Evolutionary conservation across 1,140 invertebrate species (phyloP), one percentile per base, ranked within the genome.

Genomic region (Tribolium castaneum): DNA sequence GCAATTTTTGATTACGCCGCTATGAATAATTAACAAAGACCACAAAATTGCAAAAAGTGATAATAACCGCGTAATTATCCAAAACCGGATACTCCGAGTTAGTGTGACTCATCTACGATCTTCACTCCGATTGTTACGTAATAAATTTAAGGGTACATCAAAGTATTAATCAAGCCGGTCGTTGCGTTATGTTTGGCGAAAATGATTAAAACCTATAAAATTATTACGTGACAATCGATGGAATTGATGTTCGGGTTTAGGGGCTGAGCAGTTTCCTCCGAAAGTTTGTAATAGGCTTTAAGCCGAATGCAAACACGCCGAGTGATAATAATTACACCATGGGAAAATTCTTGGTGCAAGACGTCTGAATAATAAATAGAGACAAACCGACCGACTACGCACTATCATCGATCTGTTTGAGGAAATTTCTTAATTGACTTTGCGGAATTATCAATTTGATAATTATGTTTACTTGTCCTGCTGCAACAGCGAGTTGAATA

Each of bases 361-460:
- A 30, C 25, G 2, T n/a, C 16, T 19, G 25, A 30, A 30, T 30
- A 30, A 30, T 30, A 30, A 30, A 30, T 30, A 30, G 25, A 30
- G 6, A 30, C 25, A 30, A 30, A 30, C 25, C 25, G 3, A 30
- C 1, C 25, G 25, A 30, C 25, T 30, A 30, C 25, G 25, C 25
- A 30, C 3, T 30, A 30, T 30, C 6, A 30, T 30, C 6, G 25
- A 30, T 30, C 39, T 66, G 30, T 66, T 66, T 66, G 30, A 14
- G 59, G 30, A 66, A 12, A 39, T 22, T 45, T 66, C 30, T 35
- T 66, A 66, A 66, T 34, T 66, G 59, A 34, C 59, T 35, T 14
- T 66, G 59, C 25, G 30, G 30, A 66, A 66, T 66, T 35, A 66
- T 66, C 30, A 66, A 66, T 66, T 66, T 66, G n/a, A 34, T 66